Base-by-base conservation (phyloP, 2,113 vertebrate species). In the Myotis lucifugus region DNA sequence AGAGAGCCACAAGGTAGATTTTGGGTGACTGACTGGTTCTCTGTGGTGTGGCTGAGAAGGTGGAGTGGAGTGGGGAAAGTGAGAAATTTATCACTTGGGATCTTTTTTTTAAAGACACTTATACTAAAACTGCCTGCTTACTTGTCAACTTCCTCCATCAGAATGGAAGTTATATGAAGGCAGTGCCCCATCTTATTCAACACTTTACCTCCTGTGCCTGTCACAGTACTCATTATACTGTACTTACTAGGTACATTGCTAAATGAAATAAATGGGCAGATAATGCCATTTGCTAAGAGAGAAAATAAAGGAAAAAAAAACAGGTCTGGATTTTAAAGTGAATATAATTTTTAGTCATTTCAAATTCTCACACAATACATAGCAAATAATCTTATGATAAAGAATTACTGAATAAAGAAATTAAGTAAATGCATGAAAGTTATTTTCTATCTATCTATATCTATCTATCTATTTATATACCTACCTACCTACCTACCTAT, bases 371-470 rank as follows among this genome's bases (percentile, higher is more conserved):
- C 37, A 67, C 0, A 19, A 32, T 9, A 21, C 32, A 67, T 37
- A 90, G 72, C 34, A 89, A 90, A 34, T 25, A 83, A 83, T 74
- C 27, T 96, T 50, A 54, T 61, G 78, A 69, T 34, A 84, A 85
- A 74, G 50, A 93, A 88, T 25, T 84, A 88, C 0, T 74, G 29
- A 70, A 78, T 67, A 83, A 93, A 84, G 61, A n/a, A 88, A 81
- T 27, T 32, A 82, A 91, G 79, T 74, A 46, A 59, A 85, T 48
- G 19, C 40, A 66, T 56, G 52, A 21, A n/a, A 8, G 27, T 8
- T 8, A 32, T 78, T 86, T 69, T 70, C 42, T 70, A 21, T 52
- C 48, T 85, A 21, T 64, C 42, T 42, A n/a, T 81, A 18, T 69
- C 77, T 46, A 37, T 18, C 32, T 50, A n/a, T 25, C 37, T 77